These are phyloP conservation scores for Varanus salvator DNA, from an alignment of 2,113 vertebrate genomes.

Conservation along the genomic window DNA sequence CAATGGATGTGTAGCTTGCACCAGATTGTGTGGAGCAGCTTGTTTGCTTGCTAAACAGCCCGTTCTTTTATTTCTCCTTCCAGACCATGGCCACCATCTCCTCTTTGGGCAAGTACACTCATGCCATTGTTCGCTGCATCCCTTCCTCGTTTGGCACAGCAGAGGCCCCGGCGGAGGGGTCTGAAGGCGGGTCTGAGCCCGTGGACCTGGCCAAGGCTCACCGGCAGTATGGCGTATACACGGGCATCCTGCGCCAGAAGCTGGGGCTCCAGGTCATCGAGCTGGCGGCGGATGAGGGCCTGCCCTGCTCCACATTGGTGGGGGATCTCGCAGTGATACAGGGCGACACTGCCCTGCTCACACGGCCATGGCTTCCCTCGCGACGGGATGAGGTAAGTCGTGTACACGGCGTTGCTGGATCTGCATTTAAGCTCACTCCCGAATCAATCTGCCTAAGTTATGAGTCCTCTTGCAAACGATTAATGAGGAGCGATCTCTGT, in stretches of 20 bases:
- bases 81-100: conserved; percentile 69
- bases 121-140: conserved; percentile 87
- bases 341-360: conserved; percentile 89
- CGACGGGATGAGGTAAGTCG: conserved; percentile 84
- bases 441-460: too few species aligned
- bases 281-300: conserved; percentile 83
- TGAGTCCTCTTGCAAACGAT: neutral
- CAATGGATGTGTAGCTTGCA: neutral
- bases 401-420: neutral
- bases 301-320: conserved; percentile 86
- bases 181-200: conserved; percentile 54
- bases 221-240: conserved; percentile 89
- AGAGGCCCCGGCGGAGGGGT: neutral
- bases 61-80: conserved; percentile 43
- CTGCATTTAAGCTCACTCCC: too few species aligned
- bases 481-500: neutral
- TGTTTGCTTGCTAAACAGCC: neutral
- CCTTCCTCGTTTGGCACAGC: conserved; percentile 80
- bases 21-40: neutral
- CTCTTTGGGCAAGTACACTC: conserved; percentile 85
- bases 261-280: conserved; percentile 92
- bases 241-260: conserved; percentile 90
- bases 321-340: conserved; percentile 90
- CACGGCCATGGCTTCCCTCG: conserved; percentile 84
- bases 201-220: conserved; percentile 89